Conservation (phyloP, 2,113 vertebrate species). For the Pyxicephalus adspersus region DNA sequence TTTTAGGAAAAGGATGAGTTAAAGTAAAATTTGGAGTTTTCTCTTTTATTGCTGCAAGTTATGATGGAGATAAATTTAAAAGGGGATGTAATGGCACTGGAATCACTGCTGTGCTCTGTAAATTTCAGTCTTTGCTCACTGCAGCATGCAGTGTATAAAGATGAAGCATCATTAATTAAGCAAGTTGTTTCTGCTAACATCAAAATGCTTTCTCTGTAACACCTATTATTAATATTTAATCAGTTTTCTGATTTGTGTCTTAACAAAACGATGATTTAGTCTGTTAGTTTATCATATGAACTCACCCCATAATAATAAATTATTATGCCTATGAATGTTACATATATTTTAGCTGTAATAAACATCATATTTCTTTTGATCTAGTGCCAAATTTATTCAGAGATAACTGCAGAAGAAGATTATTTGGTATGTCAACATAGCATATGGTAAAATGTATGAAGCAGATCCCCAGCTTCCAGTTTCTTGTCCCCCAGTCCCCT, state of each 20-base stretch:
- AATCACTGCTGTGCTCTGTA: conserved; percentile 19
- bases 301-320: neutral
- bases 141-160: conserved; percentile 12
- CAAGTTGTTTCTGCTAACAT: neutral
- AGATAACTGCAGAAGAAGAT: too few relatives aligned
- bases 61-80: conserved; percentile 39
- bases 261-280: neutral
- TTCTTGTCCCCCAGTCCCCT: too few relatives aligned
- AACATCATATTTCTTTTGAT: too few relatives aligned
- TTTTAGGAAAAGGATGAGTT: neutral
- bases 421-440: too few relatives aligned
- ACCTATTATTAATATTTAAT: neutral
- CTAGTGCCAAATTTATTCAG: too few relatives aligned
- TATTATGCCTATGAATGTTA: neutral
- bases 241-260: neutral
- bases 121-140: conserved; percentile 41
- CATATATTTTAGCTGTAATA: too few relatives aligned
- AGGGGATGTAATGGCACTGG: conserved; percentile 11
- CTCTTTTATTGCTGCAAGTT: neutral
- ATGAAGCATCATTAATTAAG: conserved; percentile 37
- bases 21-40: conserved; percentile 8
- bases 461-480: too few relatives aligned
- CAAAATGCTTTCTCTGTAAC: conserved; percentile 10
- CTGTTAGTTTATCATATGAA: neutral
- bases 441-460: too few relatives aligned